Evolutionary conservation across 2,888 invertebrate species (phyloP), one percentile per base, ranked within the genome.

Genomic region (Cerastoderma edule): DNA sequence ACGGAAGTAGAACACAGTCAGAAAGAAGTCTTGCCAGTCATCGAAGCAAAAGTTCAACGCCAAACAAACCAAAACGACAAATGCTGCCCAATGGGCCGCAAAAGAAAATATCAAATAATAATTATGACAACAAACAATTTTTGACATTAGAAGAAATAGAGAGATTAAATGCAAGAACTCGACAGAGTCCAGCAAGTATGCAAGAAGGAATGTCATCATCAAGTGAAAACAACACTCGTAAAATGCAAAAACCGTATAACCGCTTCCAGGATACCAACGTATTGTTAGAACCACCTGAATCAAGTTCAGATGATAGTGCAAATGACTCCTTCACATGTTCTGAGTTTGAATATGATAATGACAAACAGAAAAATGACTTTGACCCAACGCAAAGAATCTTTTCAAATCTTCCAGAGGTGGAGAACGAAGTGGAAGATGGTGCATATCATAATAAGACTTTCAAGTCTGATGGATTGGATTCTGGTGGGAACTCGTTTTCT

Each of bases 251-350:
- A 50, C 81, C 78, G 27, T 77, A 75, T n/a, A 84, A 85, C 46
- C 78, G 75, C 44, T 78, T 83, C 64, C 76, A 82, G 67, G 92
- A 92, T 54, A 91, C 91, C 32, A 91, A 89, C 80, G 90, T 90
- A 27, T 83, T 91, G 22, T 83, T 93, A 35, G 92, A 92, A 71
- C 91, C 92, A 3, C 92, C 92, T 69, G 89, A 91, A 56, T 92
- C 93, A 6, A 91, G 92, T 78, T 90, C 98, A 88, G 98, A 98
- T 92, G 98, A 98, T 93, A 96, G 96, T 83, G 96, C 96, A 5
- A 98, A 98, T 93, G 98, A 99, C 92, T 98, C 98, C 87, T 99
- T 99, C 94, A 99, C 98, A 16, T 99, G 98, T 93, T 98, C 98
- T 0, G 98, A 98, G 94, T 98, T 98, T 91, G 99, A 99, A 93